Conservation (phyloP, 2,113 vertebrate genomes). For the Carassius gibelio region DNA sequence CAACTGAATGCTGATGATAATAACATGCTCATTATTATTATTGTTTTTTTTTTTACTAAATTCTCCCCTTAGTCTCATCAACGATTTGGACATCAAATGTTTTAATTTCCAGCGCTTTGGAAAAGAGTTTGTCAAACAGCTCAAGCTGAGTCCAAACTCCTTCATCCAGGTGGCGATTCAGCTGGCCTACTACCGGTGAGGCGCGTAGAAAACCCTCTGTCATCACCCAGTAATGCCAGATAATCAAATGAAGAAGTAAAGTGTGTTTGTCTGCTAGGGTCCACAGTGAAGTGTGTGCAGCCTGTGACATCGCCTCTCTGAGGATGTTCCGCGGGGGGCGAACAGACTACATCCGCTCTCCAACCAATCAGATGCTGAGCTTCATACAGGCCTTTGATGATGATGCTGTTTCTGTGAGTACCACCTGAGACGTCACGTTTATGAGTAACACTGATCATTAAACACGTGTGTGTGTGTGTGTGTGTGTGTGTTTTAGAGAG, state of each 20-base stretch:
- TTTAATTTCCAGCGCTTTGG: slow-evolving; percentile 82
- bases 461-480: neutral
- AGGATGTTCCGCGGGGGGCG: slow-evolving; percentile 79
- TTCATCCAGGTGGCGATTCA: slow-evolving; percentile 83
- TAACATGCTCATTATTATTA: neutral
- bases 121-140: slow-evolving; percentile 76
- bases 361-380: slow-evolving; percentile 73
- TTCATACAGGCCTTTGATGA: slow-evolving; percentile 76
- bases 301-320: slow-evolving; percentile 79
- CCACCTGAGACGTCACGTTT: neutral
- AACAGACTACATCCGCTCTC: slow-evolving; percentile 80
- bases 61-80: slow-evolving; percentile 75
- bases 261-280: slow-evolving; percentile 65
- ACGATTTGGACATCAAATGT: slow-evolving; percentile 83
- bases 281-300: slow-evolving; percentile 74
- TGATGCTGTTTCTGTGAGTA: slow-evolving; percentile 69
- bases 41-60: neutral
- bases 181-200: slow-evolving; percentile 82
- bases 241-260: neutral
- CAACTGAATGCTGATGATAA: neutral
- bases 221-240: neutral
- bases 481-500: slow-evolving; percentile 65
- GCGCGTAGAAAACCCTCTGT: neutral
- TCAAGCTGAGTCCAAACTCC: slow-evolving; percentile 78
- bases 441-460: neutral